These are phyloP conservation scores for Cotesia typhae DNA, from an alignment of 1,140 invertebrate species.

Conservation along the genomic window DNA sequence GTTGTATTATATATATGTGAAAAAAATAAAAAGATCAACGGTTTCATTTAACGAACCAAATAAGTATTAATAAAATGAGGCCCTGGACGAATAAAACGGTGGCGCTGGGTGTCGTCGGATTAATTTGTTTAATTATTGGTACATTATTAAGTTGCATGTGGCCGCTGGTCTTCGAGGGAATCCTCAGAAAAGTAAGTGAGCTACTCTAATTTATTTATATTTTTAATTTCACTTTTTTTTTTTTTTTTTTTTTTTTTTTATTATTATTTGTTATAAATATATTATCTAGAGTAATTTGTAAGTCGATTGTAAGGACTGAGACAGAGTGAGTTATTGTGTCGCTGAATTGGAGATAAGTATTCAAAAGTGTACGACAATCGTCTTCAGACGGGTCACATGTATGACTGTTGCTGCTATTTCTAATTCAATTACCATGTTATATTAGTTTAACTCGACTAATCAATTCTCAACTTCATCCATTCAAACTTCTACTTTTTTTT, in stretches of 20 bases:
- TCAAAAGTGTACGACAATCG: constrained; percentile 7
- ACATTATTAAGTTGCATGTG: constrained; percentile 46
- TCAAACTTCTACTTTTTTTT: neutral
- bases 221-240: no score
- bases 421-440: constrained; percentile 29
- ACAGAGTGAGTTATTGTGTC: no score
- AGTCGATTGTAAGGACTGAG: neutral
- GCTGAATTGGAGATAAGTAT: neutral
- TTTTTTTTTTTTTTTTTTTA: no score
- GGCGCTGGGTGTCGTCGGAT: constrained; percentile 50
- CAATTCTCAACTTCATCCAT: neutral
- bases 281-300: no score
- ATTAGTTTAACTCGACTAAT: constrained; percentile 31
- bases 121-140: constrained; percentile 61
- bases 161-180: constrained; percentile 46
- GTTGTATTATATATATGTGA: no score
- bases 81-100: constrained; percentile 57
- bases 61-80: constrained; percentile 46
- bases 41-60: no score
- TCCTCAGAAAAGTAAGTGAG: constrained; percentile 48
- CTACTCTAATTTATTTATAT: no score
- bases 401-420: constrained; percentile 21
- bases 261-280: no score
- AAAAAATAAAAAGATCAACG: no score
- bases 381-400: constrained; percentile 15